Evolutionary conservation across 2,113 vertebrate genomes (phyloP).

Genomic region (Oncorhynchus gorbuscha): DNA sequence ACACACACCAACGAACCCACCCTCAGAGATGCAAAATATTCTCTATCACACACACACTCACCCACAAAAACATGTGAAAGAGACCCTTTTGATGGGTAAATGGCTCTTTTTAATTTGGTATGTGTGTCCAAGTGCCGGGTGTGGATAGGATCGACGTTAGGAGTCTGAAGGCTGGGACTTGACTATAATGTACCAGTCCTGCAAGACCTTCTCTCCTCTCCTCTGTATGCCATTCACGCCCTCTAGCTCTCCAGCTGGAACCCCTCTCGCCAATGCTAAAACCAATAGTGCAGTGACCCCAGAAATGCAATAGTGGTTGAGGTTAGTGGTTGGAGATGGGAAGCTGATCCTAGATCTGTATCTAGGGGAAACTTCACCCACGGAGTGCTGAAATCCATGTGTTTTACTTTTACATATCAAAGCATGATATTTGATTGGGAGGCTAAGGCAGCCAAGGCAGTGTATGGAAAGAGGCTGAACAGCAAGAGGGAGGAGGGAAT

Average conservation of each 20-base stretch:
- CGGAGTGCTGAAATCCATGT: slow-evolving; percentile 31
- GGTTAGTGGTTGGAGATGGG: too few relatives aligned
- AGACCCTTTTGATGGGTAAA: slow-evolving; percentile 44
- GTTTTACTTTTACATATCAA: slow-evolving; percentile 41
- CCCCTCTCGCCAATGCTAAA: too few relatives aligned
- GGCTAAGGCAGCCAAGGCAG: slow-evolving; percentile 22
- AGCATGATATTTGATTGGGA: slow-evolving; percentile 42
- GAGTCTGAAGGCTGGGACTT: neutral
- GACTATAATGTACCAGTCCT: neutral
- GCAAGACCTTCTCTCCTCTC: neutral
- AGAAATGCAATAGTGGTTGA: too few relatives aligned
- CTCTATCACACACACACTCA: too few relatives aligned
- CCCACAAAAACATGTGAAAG: slow-evolving; percentile 18
- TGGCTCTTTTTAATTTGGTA: slow-evolving; percentile 38
- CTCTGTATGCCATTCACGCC: slow-evolving; percentile 49
- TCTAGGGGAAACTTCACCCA: too few relatives aligned
- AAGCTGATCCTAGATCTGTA: too few relatives aligned
- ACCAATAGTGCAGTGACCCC: too few relatives aligned
- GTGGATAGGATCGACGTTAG: neutral
- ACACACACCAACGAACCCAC: slow-evolving; percentile 9
- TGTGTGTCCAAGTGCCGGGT: slow-evolving; percentile 5
- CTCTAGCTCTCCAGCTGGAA: slow-evolving; percentile 24
- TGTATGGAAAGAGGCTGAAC: slow-evolving; percentile 11
- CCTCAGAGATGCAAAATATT: slow-evolving; percentile 12
- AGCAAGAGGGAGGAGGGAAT: neutral